Base-by-base conservation (phyloP, 2,888 invertebrate genomes). In the Vesta saturnalis region DNA sequence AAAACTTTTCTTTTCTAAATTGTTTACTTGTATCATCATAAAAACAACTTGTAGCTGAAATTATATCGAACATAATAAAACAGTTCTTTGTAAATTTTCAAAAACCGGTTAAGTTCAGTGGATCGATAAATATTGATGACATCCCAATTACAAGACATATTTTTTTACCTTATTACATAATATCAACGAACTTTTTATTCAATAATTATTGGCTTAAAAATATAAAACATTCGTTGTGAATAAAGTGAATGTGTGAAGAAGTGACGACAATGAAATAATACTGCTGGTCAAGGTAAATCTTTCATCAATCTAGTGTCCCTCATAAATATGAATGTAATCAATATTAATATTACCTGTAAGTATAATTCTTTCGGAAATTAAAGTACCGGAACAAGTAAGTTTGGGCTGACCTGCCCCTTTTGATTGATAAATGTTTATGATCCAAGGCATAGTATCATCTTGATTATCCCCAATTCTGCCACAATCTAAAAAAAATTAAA, bases 21-120 rank as follows among this genome's bases (percentile, higher is more conserved):
- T 56, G 15, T 5, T 30, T 15, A 2, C 14, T 39, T n/a, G 39
- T 39, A n/a, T 39, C 39, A 39, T 39, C 23, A 14, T 22, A 23
- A 23, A 56, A 56, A 30, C 56, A 56, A 56, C 35, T 23, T 56
- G 56, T 30, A 12, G 56, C 56, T 56, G 21, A 5, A 56, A 30
- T 8, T 49, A 14, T 10, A 4, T 49, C 5, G 10, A 30, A 30
- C 10, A n/a, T n/a, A n/a, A n/a, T 10, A 30, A 6, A 6, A 30
- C 30, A 30, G 5, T 6, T 30, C 5, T 30, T 30, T 30, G 30
- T 5, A 30, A 30, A 30, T 30, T 6, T 30, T n/a, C n/a, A n/a
- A n/a, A n/a, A n/a, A n/a, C n/a, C n/a, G n/a, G n/a, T n/a, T n/a
- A n/a, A n/a, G n/a, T n/a, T n/a, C n/a, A n/a, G n/a, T n/a, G n/a